Percentiles rank a stretch among this genome's conserved stretches.
Evolutionary conservation across 2,888 invertebrate genomes (phyloP).

Genomic region (Acrobasis repandana): DNA sequence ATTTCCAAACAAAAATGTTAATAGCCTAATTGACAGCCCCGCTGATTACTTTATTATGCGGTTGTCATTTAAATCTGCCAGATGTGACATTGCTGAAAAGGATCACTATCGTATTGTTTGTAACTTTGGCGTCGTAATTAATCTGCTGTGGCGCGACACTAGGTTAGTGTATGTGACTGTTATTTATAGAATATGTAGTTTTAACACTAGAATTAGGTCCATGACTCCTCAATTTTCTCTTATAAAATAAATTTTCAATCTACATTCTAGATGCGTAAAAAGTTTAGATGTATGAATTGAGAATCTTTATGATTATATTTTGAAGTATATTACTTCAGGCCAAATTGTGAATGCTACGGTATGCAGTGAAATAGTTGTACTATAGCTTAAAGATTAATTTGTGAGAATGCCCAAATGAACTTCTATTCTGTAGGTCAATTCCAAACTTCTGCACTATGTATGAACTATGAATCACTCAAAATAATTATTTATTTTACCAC

Average conservation of each 20-base stretch:
- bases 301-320: constrained; percentile 42
- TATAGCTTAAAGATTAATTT: constrained; percentile 12
- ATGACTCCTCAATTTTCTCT: constrained; percentile 48
- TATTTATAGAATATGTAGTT: constrained; percentile 52
- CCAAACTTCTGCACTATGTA: neutral
- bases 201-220: constrained; percentile 49
- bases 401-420: constrained; percentile 10
- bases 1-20: too few species aligned
- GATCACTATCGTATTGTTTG: too few species aligned
- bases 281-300: constrained; percentile 48
- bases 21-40: too few species aligned
- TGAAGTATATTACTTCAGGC: constrained; percentile 62
- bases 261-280: constrained; percentile 42
- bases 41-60: too few species aligned
- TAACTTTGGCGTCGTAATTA: too few species aligned
- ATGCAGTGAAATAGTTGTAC: constrained; percentile 31
- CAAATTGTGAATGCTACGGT: constrained; percentile 44
- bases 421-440: constrained; percentile 11
- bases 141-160: too few species aligned
- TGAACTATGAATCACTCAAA: constrained; percentile 22
- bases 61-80: too few species aligned
- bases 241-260: constrained; percentile 49
- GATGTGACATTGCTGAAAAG: too few species aligned
- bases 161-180: constrained; percentile 44
- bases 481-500: constrained; percentile 40